Conservation (phyloP, 2,888 invertebrate species). For the Eristalinus sepulchralis region DNA sequence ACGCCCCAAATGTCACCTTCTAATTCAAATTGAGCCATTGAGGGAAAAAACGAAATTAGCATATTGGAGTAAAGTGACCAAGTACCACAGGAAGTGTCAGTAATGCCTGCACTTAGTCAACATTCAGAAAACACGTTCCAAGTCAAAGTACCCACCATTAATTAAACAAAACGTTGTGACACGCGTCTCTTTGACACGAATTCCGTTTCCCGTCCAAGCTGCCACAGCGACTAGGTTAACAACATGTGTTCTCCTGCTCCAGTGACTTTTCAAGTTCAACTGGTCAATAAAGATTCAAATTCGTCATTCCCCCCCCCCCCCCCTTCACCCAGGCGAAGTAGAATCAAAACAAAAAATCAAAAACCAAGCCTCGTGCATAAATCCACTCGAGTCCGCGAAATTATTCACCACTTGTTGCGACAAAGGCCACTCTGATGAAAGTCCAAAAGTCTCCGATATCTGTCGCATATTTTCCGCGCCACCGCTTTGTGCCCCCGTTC, state of each 20-base stretch:
- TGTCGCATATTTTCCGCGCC: neutral
- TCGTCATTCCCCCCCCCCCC: neutral
- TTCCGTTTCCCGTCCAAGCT: neutral
- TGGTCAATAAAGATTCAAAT: slow-evolving; percentile 15
- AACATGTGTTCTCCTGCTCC: neutral
- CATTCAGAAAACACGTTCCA: neutral
- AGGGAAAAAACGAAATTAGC: no score
- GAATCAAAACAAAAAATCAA: neutral
- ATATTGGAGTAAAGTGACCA: no score
- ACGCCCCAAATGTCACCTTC: no score
- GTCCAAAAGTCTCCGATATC: neutral
- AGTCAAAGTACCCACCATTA: neutral
- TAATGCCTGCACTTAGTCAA: no score
- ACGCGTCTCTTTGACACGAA: neutral
- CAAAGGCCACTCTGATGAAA: neutral
- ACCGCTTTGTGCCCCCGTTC: neutral
- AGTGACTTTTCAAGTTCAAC: slow-evolving; percentile 33
- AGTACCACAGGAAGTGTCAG: no score
- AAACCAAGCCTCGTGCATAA: neutral
- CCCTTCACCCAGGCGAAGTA: neutral
- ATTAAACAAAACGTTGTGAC: neutral
- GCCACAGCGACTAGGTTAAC: neutral
- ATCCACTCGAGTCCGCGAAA: neutral
- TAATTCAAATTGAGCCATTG: no score
- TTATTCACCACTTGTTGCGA: neutral